Base-by-base conservation (phyloP, 2,888 invertebrate genomes). In the Papilio elwesi region DNA sequence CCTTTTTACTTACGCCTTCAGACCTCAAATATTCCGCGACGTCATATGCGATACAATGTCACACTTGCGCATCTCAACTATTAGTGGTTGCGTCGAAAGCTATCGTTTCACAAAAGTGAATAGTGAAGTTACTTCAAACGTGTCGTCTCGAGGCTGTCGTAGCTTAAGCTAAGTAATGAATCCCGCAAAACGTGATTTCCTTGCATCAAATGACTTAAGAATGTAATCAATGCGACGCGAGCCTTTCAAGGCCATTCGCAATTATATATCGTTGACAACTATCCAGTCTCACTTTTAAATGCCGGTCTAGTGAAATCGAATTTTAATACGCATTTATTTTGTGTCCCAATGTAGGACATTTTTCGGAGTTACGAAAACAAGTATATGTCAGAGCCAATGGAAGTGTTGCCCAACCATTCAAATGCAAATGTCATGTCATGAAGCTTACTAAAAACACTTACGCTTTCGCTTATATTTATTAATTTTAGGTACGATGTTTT, bases 1-100 rank as follows among this genome's bases (percentile, higher is more conserved):
- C 90, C 88, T 90, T 92, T 91, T 89, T 91, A 66, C 89, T 90
- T 90, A 87, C 89, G 86, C 84, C 88, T 89, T 87, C 88, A 89
- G 89, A 87, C 85, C 83, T 85, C 86, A 82, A 88, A 88, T 86
- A 92, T 90, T 89, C 91, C 88, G 91, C 87, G 91, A 91, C 91
- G 89, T 91, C 92, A 91, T 87, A 83, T 87, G 87, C 84, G 87
- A 84, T 82, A 81, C 82, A 83, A 87, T 83, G 83, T 87, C 87
- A 88, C 82, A 81, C 80, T 83, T 82, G 82, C 82, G 81, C 85
- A 84, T 84, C 85, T 84, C 79, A 84, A 82, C 82, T 83, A 80
- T 85, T 82, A 88, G 90, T 91, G 91, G 85, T 89, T 88, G 85
- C 89, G 82, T 85, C 85, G 82, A 83, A 79, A 78, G 79, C 81